phyloP scores from a whole-genome alignment of 2,113 vertebrate species.

The Odontesthes bonariensis region DNA sequence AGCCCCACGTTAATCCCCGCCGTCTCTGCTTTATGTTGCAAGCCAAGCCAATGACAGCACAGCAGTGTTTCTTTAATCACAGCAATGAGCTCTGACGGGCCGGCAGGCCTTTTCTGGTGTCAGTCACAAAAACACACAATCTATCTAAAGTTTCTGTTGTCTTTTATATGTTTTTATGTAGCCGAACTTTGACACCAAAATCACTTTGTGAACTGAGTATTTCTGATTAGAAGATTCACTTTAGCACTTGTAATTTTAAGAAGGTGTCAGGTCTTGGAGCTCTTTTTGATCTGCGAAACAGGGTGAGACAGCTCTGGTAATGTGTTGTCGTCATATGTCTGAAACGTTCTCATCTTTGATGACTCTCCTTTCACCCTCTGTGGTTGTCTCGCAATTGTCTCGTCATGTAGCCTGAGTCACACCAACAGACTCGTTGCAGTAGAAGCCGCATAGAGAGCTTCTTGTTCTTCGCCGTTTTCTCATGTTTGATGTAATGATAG shows the following conservation, averaged over 20 bases:
- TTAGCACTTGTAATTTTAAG: neutral
- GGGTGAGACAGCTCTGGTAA: slow-evolving; percentile 12
- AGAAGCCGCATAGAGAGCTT: slow-evolving; percentile 32
- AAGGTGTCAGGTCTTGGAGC: slow-evolving; percentile 15
- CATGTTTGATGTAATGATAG: slow-evolving; percentile 21
- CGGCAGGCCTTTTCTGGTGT: neutral
- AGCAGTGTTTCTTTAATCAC: slow-evolving; percentile 15
- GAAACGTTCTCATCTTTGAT: slow-evolving; percentile 33
- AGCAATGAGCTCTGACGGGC: neutral
- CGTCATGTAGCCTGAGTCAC: slow-evolving; percentile 48
- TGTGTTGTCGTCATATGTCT: slow-evolving; percentile 28
- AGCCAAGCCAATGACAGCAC: slow-evolving; percentile 28
- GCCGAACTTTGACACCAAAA: neutral
- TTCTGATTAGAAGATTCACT: slow-evolving; percentile 10
- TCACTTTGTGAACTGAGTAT: neutral
- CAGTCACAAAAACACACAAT: neutral
- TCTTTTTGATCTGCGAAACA: slow-evolving; percentile 27
- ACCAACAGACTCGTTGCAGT: slow-evolving; percentile 23
- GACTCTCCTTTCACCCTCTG: slow-evolving; percentile 24
- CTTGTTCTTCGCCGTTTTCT: neutral
- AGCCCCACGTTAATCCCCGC: slow-evolving; percentile 46
- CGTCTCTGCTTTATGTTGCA: slow-evolving; percentile 65
- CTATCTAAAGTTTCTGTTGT: neutral
- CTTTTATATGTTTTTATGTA: slow-evolving; percentile 4
- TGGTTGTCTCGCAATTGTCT: slow-evolving; percentile 29